Base-by-base conservation (phyloP, 2,113 vertebrate genomes). In the Cynoglossus semilaevis region DNA sequence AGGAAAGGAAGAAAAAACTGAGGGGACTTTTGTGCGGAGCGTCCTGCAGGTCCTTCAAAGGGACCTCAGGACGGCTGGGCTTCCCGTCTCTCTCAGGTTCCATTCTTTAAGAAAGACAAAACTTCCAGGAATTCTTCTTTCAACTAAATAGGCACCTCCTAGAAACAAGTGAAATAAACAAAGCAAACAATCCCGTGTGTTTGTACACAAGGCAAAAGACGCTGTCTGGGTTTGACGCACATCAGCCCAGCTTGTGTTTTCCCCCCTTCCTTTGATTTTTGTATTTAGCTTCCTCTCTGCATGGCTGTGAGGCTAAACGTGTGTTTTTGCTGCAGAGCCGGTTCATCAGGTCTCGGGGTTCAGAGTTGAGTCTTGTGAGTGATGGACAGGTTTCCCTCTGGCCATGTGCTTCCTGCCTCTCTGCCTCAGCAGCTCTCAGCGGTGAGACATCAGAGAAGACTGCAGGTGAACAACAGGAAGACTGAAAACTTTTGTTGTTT, bases 11-110 rank as follows among this genome's bases (percentile, higher is more conserved):
- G n/a, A n/a, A 78, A 83, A 82, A 78, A 82, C 63, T 60, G 37
- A 67, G 57, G 47, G 68, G 76, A 82, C 53, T 65, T 79, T 85
- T 81, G 83, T 77, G 79, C 76, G 78, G 81, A 87, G 77, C 84
- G 60, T 56, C 66, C 65, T 43, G 73, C 47, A 55, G 82, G 70
- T 74, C 66, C 77, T 81, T 82, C 55, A 72, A 43, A 54, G 68
- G 51, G 38, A 58, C 57, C 79, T 83, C 71, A 16, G 76, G 68
- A 63, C 22, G 18, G 43, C 68, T 73, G 72, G 70, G 67, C 63
- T 65, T 63, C 51, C 68, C 66, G 66, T 85, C 67, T 55, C 67
- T 65, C 66, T 58, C 12, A 67, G 51, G 76, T 81, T 80, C 63
- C 65, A 59, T 43, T 57, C 76, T 76, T 70, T 67, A 80, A 76